Base-by-base conservation (phyloP, 2,113 vertebrate genomes). In the Ciconia stormi region DNA sequence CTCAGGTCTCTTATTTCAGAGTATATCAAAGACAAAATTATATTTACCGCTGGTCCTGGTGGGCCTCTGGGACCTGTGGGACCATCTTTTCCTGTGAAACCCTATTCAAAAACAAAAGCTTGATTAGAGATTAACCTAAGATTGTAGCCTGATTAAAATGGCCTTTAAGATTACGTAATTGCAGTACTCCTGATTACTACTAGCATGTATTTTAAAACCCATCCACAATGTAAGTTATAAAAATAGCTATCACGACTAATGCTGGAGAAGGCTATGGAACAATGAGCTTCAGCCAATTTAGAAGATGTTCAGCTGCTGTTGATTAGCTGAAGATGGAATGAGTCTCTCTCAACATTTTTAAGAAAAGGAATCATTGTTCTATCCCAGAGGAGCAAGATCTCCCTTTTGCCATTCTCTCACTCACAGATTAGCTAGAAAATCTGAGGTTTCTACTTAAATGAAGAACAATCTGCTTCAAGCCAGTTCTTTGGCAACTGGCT, bases 41-140 rank as follows among this genome's bases (percentile, higher is more conserved):
- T 87, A 98, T 97, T 98, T 98, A 99, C 99, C 98, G 98, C 98
- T 83, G 99, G 98, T 62, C 99, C 99, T 30, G 98, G 97, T 12
- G 99, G 99, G 44, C 99, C 99, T 98, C 99, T 98, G 79, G 99
- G 99, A 97, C 99, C 99, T 46, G 98, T 93, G 10, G 98, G 83
- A 87, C 99, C 99, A 65, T 99, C 99, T 97, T 99, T 99, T 94
- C 99, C 99, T 94, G 97, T 98, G 91, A 99, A 99, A 59, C 99
- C 99, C 99, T 99, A 70, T 97, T 65, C 5, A 65, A 91, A 97
- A 87, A 96, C 80, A 82, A 91, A 98, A 90, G 59, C 10, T 77
- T 58, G 53, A 62, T 73, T 70, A 87, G 25, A 47, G 12, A 82
- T 91, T 76, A 95, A 70, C 7, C 25, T 78, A 79, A 80, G 55